Evolutionary conservation across 2,113 vertebrate genomes (phyloP).

Genomic region (Craseonycteris thonglongyai): DNA sequence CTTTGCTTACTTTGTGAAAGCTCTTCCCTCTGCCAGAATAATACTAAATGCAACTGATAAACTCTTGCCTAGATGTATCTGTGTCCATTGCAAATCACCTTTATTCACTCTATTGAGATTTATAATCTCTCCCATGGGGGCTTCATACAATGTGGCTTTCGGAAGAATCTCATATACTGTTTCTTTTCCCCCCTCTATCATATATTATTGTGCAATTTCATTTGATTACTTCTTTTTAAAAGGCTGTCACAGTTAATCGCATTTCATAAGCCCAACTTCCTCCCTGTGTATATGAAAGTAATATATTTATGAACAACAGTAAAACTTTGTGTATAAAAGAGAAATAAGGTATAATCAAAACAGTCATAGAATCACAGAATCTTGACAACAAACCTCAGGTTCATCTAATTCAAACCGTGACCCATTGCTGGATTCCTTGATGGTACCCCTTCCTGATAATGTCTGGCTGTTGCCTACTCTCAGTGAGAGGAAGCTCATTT

Average conservation of each 20-base stretch:
- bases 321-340: neutral
- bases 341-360: constrained; percentile 47
- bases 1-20: neutral
- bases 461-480: neutral
- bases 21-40: neutral
- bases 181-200: neutral
- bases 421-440: neutral
- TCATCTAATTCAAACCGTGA: constrained; percentile 13
- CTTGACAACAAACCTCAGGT: neutral
- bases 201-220: neutral
- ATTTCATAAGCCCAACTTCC: neutral
- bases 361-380: neutral
- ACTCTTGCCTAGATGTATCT: neutral
- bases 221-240: neutral
- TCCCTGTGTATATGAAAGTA: neutral
- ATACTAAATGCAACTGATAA: neutral
- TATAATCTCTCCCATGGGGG: neutral
- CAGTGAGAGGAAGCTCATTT: neutral
- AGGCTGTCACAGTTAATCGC: neutral
- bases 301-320: constrained; percentile 19
- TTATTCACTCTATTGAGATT: neutral
- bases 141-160: neutral
- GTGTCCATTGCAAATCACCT: neutral
- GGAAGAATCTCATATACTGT: neutral
- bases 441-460: neutral